Percentiles rank a stretch among this genome's conserved stretches.
These are phyloP conservation scores for Globodera rostochiensis DNA, from an alignment of 1,140 invertebrate genomes.

Conservation along the genomic window DNA sequence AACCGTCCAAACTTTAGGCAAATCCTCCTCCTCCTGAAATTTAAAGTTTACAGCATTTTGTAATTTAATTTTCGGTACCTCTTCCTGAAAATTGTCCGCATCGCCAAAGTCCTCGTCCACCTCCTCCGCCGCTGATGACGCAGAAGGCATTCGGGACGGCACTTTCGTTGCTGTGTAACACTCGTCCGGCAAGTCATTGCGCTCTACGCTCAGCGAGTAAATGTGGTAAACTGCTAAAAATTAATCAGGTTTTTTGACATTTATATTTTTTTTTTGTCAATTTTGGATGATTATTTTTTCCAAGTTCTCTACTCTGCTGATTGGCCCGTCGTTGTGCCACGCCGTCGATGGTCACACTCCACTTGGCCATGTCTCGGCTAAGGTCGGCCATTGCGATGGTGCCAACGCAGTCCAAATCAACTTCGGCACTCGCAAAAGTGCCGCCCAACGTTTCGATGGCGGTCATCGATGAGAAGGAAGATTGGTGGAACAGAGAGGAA, in stretches of 20 bases:
- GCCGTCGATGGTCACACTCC: conserved; percentile 39
- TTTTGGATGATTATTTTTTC: neutral
- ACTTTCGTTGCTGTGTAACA: conserved; percentile 4
- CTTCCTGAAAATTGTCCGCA: neutral
- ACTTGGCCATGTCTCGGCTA: conserved; percentile 46
- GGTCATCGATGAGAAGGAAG: neutral
- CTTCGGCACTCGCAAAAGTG: conserved; percentile 14
- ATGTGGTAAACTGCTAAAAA: conserved; percentile 36
- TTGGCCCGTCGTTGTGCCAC: conserved; percentile 40
- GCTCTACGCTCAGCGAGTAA: conserved; percentile 38
- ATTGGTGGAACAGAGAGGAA: conserved; percentile 10
- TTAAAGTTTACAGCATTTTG: no score
- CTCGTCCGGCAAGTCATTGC: conserved; percentile 39
- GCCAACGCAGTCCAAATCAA: neutral
- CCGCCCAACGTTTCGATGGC: conserved; percentile 13
- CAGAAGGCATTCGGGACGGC: neutral
- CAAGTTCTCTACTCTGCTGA: neutral
- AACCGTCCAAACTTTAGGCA: conserved; percentile 40
- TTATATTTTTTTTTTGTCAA: neutral
- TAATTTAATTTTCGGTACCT: neutral
- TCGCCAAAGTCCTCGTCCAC: conserved; percentile 27
- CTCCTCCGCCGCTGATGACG: neutral
- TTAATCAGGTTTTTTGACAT: neutral
- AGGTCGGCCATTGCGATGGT: conserved; percentile 36
- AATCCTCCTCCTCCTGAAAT: conserved; percentile 15